Conservation (phyloP, 2,888 invertebrate genomes). For the Dryobotodes eremita region DNA sequence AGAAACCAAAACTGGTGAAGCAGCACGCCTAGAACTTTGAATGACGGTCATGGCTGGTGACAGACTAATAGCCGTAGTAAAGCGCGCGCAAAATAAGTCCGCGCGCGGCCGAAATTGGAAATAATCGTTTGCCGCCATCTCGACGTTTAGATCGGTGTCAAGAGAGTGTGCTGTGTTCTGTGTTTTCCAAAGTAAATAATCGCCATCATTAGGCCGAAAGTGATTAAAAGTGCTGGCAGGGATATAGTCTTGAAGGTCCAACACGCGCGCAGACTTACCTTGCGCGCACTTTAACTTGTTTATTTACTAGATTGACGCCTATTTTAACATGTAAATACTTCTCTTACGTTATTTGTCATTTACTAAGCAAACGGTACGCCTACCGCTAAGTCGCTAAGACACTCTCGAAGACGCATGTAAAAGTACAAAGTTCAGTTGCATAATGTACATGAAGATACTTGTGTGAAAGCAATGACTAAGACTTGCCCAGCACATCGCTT, state of each 20-base stretch:
- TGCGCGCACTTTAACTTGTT: neutral
- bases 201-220: no score
- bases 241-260: no score
- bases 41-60: neutral
- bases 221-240: no score
- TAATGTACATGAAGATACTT: slow-evolving; percentile 32
- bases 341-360: slow-evolving; percentile 42
- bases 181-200: no score
- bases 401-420: slow-evolving; percentile 27
- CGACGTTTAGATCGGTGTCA: no score
- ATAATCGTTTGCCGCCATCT: no score
- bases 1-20: neutral
- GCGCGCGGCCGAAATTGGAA: no score
- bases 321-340: slow-evolving; percentile 6
- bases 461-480: slow-evolving; percentile 41
- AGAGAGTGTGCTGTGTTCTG: no score
- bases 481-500: neutral
- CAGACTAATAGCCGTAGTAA: neutral
- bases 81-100: no score
- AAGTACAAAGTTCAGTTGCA: slow-evolving; percentile 35
- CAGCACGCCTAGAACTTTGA: neutral
- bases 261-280: no score
- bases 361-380: slow-evolving; percentile 30
- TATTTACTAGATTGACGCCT: slow-evolving; percentile 5
- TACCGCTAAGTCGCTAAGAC: neutral